Evolutionary conservation across 2,888 invertebrate genomes (phyloP).

Genomic region (Plusia festucae): DNA sequence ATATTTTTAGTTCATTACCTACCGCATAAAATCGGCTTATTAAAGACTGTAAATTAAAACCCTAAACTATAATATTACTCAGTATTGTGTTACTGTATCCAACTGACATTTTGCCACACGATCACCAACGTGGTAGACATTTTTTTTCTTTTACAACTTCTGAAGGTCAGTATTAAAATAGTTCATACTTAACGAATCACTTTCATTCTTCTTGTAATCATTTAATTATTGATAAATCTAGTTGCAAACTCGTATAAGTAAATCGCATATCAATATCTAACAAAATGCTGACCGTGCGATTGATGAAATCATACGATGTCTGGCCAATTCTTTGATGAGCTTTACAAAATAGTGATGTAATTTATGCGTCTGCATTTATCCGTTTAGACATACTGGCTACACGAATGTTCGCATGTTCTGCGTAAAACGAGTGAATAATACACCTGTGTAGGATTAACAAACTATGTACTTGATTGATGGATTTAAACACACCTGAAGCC

Average conservation of each 20-base stretch:
- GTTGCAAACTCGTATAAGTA: slow-evolving; percentile 7
- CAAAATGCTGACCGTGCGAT: slow-evolving; percentile 43
- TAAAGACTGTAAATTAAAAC: slow-evolving; percentile 58
- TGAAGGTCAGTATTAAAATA: slow-evolving; percentile 17
- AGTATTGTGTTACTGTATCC: slow-evolving; percentile 59
- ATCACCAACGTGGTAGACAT: slow-evolving; percentile 12
- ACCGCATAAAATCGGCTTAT: slow-evolving; percentile 58
- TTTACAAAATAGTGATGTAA: slow-evolving; percentile 51
- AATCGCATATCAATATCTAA: slow-evolving; percentile 7
- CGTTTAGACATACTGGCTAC: slow-evolving; percentile 55
- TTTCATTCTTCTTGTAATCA: neutral
- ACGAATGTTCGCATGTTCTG: slow-evolving; percentile 19
- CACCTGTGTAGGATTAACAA: slow-evolving; percentile 32
- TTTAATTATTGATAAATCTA: neutral
- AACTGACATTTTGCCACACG: slow-evolving; percentile 39
- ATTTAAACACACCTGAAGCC: slow-evolving; percentile 29
- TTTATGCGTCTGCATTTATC: slow-evolving; percentile 49
- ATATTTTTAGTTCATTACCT: slow-evolving; percentile 52
- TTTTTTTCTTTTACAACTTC: slow-evolving; percentile 15
- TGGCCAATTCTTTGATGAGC: slow-evolving; percentile 32
- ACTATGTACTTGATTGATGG: slow-evolving; percentile 20
- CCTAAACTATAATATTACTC: slow-evolving; percentile 58
- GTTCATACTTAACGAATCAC: neutral
- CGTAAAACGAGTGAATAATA: slow-evolving; percentile 32
- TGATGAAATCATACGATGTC: slow-evolving; percentile 54